Base-by-base conservation (phyloP, 2,888 invertebrate species). In the Amblyjoppa proteus region DNA sequence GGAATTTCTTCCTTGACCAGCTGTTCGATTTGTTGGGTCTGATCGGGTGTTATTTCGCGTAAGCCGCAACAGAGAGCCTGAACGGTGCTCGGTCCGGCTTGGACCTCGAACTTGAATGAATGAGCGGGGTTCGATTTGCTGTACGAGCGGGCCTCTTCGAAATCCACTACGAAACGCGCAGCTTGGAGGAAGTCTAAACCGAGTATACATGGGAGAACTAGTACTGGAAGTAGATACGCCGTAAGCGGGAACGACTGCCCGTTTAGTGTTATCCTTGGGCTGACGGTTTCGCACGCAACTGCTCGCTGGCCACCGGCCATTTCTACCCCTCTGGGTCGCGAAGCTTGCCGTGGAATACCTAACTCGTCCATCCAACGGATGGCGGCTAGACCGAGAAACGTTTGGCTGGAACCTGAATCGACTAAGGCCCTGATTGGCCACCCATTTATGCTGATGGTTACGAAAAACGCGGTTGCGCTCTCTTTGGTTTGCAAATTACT, bases 271-370 rank as follows among this genome's bases (percentile, higher is more conserved):
- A 76, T 28, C 0, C 13, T 28, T 0, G 25, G 38, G 6, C 1
- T 11, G 0, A 81, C 51, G 0, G n/a, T 20, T 28, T 81, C 51
- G 13, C 4, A 16, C 0, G 75, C 69, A 4, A 76, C n/a, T 13
- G 70, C 61, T 1, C 6, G n/a, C 16, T 81, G 81, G 0, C 81
- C 81, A 0, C 81, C 81, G 7, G 53, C 70, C 70, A 75, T 75
- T n/a, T 75, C 66, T 20, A 75, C 66, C 0, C 34, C 34, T 0
- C 83, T 13, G 45, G 13, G 45, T 45, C n/a, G 0, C 3, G 51
- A 28, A 0, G 31, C 9, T 5, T 51, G 34, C 1, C 28, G 61
- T 1, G 51, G 38, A 0, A 38, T 20, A 4, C 7, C 13, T 0
- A 49, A 0, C 0, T 73, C 38, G 0, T 45, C 49, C 25, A 81